Percentiles rank a stretch among this genome's conserved stretches.
These are phyloP conservation scores for Allolobophora icterica DNA, from an alignment of 2,888 invertebrate species.

Conservation along the genomic window DNA sequence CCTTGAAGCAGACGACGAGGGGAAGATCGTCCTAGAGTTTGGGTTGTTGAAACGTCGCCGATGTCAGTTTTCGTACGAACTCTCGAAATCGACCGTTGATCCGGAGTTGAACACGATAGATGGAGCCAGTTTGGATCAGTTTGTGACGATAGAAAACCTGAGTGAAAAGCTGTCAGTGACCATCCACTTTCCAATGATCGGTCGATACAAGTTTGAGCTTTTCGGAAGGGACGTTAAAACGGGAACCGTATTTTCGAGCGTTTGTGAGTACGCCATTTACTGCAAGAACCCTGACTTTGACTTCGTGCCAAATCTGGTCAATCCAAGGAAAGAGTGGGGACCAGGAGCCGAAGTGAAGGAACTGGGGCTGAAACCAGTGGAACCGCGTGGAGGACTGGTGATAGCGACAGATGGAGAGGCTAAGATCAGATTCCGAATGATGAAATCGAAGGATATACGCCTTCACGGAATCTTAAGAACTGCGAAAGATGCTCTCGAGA, in stretches of 20 bases:
- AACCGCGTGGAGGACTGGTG: slow-evolving; percentile 34
- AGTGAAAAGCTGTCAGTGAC: background rate
- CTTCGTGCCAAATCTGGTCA: slow-evolving; percentile 32
- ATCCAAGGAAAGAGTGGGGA: slow-evolving; percentile 33
- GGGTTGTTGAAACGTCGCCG: slow-evolving; percentile 23
- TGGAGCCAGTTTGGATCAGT: slow-evolving; percentile 33
- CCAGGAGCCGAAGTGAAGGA: slow-evolving; percentile 14
- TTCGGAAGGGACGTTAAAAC: slow-evolving; percentile 29
- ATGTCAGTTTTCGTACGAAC: slow-evolving; percentile 29
- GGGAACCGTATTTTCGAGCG: background rate
- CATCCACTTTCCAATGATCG: slow-evolving; percentile 40
- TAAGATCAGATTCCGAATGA: slow-evolving; percentile 27
- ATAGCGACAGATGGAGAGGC: slow-evolving; percentile 32
- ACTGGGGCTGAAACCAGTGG: slow-evolving; percentile 34
- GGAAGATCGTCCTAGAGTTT: slow-evolving; percentile 38
- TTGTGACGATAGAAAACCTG: slow-evolving; percentile 33
- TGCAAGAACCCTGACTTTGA: slow-evolving; percentile 38
- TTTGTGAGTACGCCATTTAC: slow-evolving; percentile 37
- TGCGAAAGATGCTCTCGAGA: slow-evolving; percentile 21
- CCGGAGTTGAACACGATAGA: background rate
- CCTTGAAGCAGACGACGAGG: slow-evolving; percentile 30
- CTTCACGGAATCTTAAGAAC: slow-evolving; percentile 29
- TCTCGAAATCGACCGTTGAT: slow-evolving; percentile 34
- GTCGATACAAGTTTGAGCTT: slow-evolving; percentile 42
- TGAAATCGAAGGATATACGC: slow-evolving; percentile 1